These are phyloP conservation scores for Cheilosia grossa DNA, from an alignment of 2,888 invertebrate species.

Conservation along the genomic window DNA sequence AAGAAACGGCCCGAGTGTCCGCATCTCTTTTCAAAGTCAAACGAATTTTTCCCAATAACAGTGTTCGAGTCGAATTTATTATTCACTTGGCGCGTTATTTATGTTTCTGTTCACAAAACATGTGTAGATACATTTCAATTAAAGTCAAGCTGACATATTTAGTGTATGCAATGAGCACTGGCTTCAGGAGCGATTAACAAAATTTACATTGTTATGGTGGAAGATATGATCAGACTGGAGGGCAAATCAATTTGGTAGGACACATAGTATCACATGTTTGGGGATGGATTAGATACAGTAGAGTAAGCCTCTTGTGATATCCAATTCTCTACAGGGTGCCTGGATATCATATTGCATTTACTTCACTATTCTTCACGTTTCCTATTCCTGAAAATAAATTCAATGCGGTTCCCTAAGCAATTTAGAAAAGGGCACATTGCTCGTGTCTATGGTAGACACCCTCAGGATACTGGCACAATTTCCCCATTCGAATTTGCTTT, in stretches of 20 bases:
- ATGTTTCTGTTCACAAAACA: slow-evolving; percentile 21
- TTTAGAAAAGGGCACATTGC: slow-evolving; percentile 8
- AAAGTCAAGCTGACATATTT: slow-evolving; percentile 30
- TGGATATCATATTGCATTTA: no score
- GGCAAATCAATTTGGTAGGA: background rate
- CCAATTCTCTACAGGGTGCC: background rate
- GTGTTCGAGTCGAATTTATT: slow-evolving; percentile 35
- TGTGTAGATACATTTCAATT: slow-evolving; percentile 35
- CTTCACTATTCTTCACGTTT: background rate
- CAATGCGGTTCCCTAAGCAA: slow-evolving; percentile 8
- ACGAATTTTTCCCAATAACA: slow-evolving; percentile 7
- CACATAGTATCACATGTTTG: background rate
- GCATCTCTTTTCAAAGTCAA: slow-evolving; percentile 19
- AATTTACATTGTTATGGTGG: background rate
- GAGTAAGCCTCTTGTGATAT: background rate
- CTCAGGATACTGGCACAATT: slow-evolving; percentile 11
- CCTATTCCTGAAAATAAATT: background rate
- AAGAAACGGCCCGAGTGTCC: background rate
- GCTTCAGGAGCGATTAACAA: slow-evolving; percentile 7
- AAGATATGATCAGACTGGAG: background rate
- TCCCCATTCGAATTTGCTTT: background rate
- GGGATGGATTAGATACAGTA: background rate
- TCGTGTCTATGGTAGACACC: background rate
- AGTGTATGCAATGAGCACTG: background rate
- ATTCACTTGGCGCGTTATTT: slow-evolving; percentile 23